Evolutionary conservation across 2,113 vertebrate genomes (phyloP), one percentile per base, ranked within the genome.

Genomic region (Gopherus flavomarginatus): DNA sequence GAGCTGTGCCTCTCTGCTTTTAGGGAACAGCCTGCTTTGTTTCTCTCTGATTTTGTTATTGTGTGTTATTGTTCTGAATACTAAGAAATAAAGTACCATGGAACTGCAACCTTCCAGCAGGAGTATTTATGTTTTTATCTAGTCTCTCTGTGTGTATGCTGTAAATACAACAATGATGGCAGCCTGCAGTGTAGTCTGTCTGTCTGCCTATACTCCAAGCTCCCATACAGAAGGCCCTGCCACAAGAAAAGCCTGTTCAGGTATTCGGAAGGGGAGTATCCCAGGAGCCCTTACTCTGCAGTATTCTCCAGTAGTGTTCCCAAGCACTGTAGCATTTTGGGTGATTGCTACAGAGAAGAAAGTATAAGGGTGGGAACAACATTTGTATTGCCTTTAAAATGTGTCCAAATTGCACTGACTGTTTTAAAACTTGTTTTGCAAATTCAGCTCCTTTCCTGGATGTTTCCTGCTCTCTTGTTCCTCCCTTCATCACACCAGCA

Each of bases 291-390:
- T 47, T 77, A 47, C 2, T 2, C 24, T 27, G 42, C 24, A 27
- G 75, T 22, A 75, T 5, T 44, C 72, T 75, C 21, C 11, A 75
- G 72, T 42, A 47, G 12, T 3, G 4, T 0, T 0, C 75, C 38
- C 79, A 80, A 59, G 49, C 19, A 50, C 91, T 95, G 29, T 83
- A 38, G 42, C 2, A 11, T 82, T 29, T 56, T 77, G 75, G 24
- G 12, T 27, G 42, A 44, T 44, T 83, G 84, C 16, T 49, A 62
- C 59, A 89, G 69, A 38, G n/a, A 85, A 94, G 84, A 3, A 79
- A 54, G 75, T 27, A 31, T 90, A 77, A 52, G 85, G 29, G 21
- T 85, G 50, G 52, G 54, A 93, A 69, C 4, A 11, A 5, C 75
- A 3, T 5, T 14, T 47, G 83, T 1, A 86, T 78, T 50, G 77